Percentiles rank a stretch among this genome's conserved stretches.
Evolutionary conservation across 53 echinoderm and acorn worm species (phyloP).

Genomic region (Apostichopus leukothele): DNA sequence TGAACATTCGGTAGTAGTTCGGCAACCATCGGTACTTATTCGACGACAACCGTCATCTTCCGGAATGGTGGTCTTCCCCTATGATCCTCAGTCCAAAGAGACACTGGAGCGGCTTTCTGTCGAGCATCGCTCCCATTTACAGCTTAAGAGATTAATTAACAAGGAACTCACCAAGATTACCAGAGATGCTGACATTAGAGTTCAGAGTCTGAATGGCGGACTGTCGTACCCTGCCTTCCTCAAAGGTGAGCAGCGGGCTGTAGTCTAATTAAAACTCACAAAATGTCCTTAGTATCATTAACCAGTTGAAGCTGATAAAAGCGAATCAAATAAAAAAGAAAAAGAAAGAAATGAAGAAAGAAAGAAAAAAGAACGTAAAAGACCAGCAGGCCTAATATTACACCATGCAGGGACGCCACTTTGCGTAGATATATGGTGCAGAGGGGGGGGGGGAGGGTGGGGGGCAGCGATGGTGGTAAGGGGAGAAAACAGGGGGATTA

Average conservation of each 20-base stretch:
- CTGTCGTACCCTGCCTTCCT: slow-evolving; percentile 35
- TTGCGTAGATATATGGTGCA: too few relatives aligned
- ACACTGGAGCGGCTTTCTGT: slow-evolving; percentile 22
- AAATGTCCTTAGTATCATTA: too few relatives aligned
- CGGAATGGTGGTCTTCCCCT: slow-evolving; percentile 46
- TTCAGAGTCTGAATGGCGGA: slow-evolving; percentile 29
- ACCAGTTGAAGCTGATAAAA: too few relatives aligned
- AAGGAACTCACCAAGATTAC: slow-evolving; percentile 24
- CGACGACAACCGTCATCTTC: slow-evolving; percentile 39
- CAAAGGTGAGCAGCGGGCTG: slow-evolving; percentile 1
- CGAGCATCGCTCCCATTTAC: slow-evolving; percentile 26
- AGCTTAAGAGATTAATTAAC: slow-evolving; percentile 30
- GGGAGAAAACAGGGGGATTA: too few relatives aligned
- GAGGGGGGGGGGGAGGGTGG: too few relatives aligned
- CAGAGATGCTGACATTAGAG: slow-evolving; percentile 29
- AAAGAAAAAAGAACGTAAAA: too few relatives aligned
- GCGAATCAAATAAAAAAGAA: too few relatives aligned
- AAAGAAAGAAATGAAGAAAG: too few relatives aligned
- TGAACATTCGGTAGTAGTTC: not conserved
- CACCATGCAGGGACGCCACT: too few relatives aligned
- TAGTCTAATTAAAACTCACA: too few relatives aligned
- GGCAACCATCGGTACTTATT: slow-evolving; percentile 24
- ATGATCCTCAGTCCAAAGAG: slow-evolving; percentile 32
- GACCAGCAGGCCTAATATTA: too few relatives aligned
- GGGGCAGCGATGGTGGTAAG: too few relatives aligned